These are phyloP conservation scores for Ploceus nigricollis DNA, from an alignment of 2,113 vertebrate species.

Conservation along the genomic window DNA sequence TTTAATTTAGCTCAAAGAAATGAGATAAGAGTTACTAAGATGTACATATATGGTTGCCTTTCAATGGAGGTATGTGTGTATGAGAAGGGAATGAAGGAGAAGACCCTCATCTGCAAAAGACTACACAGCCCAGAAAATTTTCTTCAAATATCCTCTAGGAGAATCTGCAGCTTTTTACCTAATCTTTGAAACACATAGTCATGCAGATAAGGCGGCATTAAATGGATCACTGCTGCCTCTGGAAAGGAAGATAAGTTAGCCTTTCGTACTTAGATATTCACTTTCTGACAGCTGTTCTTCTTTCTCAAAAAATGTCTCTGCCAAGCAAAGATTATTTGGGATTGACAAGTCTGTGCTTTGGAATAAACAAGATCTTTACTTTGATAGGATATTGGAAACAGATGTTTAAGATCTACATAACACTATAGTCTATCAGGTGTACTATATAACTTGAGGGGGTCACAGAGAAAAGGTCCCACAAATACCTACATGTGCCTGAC, in stretches of 20 bases:
- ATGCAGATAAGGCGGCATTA: constrained; percentile 9
- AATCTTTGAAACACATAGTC: not conserved
- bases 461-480: not conserved
- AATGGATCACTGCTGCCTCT: constrained; percentile 22
- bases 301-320: not conserved
- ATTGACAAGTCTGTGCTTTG: not conserved
- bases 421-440: accelerated
- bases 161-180: not conserved
- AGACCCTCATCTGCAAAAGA: not conserved
- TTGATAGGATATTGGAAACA: not conserved
- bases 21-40: not conserved
- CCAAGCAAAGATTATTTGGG: not conserved
- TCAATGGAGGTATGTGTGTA: not conserved
- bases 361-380: constrained; percentile 24
- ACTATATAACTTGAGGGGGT: not conserved
- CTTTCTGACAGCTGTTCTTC: constrained; percentile 13
- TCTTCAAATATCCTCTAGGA: not conserved
- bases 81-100: not conserved
- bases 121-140: not conserved
- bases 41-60: not conserved
- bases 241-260: constrained; percentile 23
- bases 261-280: not conserved
- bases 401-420: not conserved
- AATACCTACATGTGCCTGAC: not conserved
- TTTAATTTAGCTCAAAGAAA: not conserved